Base-by-base conservation (phyloP, 2,888 invertebrate genomes). In the Dolichopus griseipennis region DNA sequence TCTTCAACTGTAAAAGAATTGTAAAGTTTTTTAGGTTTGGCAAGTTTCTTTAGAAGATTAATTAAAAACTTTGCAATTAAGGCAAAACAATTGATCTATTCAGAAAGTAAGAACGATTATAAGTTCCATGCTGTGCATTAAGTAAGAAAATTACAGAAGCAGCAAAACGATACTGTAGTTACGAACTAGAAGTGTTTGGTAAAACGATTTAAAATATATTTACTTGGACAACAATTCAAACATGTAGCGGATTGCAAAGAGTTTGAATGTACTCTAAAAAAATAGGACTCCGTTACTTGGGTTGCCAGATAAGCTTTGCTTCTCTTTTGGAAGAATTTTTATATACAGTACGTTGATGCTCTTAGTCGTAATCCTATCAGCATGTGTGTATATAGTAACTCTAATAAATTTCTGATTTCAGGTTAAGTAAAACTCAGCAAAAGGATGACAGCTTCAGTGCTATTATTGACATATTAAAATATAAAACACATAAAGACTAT, bases 201-300 rank as follows among this genome's bases (percentile, higher is more conserved):
- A 12, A 72, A 71, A 37, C 74, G 73, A 61, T 75, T 74, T 64
- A 64, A 73, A 2, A 68, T 73, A 27, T 75, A 75, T 72, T 71
- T 73, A 1, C 63, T 75, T 0, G 71, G 71, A 37, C 65, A 69
- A 62, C 22, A 64, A 3, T 72, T 72, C 61, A 71, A 72, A 65
- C 62, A 73, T 6, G 68, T 72, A 15, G 71, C 72, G 1, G 71
- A 71, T 43, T 72, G 71, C 65, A 66, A 66, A 20, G 72, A 70
- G 0, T 74, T 74, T 33, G 64, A 67, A 65, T 64, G 67, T n/a
- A 72, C 71, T 1, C 52, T 72, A 66, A 64, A 67, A n/a, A n/a
- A n/a, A 70, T n/a, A 61, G 41, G 71, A 74, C 37, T 61, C 72
- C 65, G 66, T 64, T 27, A 68, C 68, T 9, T 66, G 71, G 61